Evolutionary conservation across 2,888 invertebrate species (phyloP).

Genomic region (Apodemia hepburni): DNA sequence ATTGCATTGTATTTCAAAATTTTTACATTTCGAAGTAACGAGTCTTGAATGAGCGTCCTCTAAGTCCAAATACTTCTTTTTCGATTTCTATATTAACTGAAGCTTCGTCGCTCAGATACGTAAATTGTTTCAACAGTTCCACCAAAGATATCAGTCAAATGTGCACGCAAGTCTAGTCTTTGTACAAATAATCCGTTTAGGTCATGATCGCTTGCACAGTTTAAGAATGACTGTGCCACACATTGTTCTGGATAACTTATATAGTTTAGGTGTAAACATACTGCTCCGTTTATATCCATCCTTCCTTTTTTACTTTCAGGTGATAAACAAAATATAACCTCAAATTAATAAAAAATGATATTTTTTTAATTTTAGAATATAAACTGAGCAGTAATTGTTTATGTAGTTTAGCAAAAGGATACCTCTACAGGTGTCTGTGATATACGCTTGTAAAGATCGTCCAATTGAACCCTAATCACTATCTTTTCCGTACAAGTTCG

Average conservation of each 20-base stretch:
- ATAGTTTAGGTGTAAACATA: constrained; percentile 56
- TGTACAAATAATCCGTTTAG: constrained; percentile 24
- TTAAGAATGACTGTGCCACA: constrained; percentile 31
- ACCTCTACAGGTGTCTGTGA: constrained; percentile 60
- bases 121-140: background rate
- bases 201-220: constrained; percentile 29
- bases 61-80: background rate
- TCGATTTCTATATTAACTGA: background rate
- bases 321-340: background rate
- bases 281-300: constrained; percentile 30
- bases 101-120: constrained; percentile 7
- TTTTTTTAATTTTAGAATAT: constrained; percentile 2
- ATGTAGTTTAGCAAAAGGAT: constrained; percentile 58
- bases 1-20: background rate
- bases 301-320: background rate
- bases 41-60: background rate
- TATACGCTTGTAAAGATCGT: constrained; percentile 77
- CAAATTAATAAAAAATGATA: background rate
- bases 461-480: constrained; percentile 46
- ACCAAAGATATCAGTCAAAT: constrained; percentile 20
- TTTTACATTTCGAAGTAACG: background rate
- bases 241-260: constrained; percentile 80
- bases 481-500: constrained; percentile 29
- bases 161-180: constrained; percentile 30
- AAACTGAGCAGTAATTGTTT: constrained; percentile 40